Evolutionary conservation across 2,113 vertebrate genomes (phyloP).

Genomic region (Clarias batrachus): DNA sequence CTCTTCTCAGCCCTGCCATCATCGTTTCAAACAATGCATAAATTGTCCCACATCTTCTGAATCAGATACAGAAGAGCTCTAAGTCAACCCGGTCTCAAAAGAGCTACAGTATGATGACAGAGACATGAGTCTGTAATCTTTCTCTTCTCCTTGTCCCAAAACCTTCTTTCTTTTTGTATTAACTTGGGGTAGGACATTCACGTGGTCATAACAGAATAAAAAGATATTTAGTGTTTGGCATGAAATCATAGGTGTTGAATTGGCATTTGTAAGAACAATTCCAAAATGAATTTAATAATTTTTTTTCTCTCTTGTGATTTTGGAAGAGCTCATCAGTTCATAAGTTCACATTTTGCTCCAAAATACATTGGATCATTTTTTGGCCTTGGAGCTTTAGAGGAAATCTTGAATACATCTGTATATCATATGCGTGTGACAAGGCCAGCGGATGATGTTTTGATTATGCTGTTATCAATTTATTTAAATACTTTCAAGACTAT

Average conservation of each 20-base stretch:
- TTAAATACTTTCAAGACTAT: slow-evolving; percentile 43
- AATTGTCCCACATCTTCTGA: slow-evolving; percentile 37
- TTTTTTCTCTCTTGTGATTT: neutral
- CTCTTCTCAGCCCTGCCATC: slow-evolving; percentile 41
- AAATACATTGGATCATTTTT: slow-evolving; percentile 21
- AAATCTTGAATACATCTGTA: slow-evolving; percentile 37
- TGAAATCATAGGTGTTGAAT: slow-evolving; percentile 37
- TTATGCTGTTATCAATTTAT: slow-evolving; percentile 50
- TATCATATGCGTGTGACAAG: slow-evolving; percentile 36
- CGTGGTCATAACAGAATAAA: slow-evolving; percentile 37
- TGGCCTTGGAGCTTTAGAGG: slow-evolving; percentile 13
- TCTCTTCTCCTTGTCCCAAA: slow-evolving; percentile 8
- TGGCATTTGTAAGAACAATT: neutral
- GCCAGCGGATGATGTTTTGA: slow-evolving; percentile 27
- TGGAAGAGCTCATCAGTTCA: slow-evolving; percentile 14
- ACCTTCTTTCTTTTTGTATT: slow-evolving; percentile 30
- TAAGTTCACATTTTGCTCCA: slow-evolving; percentile 6
- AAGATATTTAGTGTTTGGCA: slow-evolving; percentile 46
- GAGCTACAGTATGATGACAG: slow-evolving; percentile 8
- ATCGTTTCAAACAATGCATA: slow-evolving; percentile 48
- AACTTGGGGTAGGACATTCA: slow-evolving; percentile 12
- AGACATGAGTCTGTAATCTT: slow-evolving; percentile 31
- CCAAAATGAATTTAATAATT: slow-evolving; percentile 6
- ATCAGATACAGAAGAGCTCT: slow-evolving; percentile 33
- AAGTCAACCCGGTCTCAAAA: slow-evolving; percentile 14